Conservation (phyloP, 2,113 vertebrate species). For the Anoplopoma fimbria region DNA sequence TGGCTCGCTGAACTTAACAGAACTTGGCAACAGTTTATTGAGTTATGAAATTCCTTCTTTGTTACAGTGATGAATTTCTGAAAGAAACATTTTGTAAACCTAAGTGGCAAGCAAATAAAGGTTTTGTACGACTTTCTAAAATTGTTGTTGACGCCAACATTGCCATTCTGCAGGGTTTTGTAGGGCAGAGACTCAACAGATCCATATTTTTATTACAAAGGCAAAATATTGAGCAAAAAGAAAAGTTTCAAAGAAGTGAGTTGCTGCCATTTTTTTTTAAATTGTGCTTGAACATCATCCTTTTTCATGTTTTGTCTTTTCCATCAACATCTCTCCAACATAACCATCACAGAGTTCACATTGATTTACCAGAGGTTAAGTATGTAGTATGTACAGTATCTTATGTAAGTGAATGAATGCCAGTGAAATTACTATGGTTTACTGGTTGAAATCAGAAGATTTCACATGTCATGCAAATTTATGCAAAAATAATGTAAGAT, state of each 20-base stretch:
- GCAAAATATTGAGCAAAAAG: neutral
- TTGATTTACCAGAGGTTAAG: neutral
- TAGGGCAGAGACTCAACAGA: neutral
- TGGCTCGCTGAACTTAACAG: neutral
- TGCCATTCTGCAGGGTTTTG: neutral
- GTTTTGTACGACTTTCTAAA: neutral
- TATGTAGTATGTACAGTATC: neutral
- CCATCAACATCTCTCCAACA: neutral
- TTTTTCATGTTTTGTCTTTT: neutral
- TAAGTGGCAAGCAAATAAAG: neutral
- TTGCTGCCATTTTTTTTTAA: neutral
- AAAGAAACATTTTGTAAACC: neutral
- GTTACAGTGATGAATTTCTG: neutral
- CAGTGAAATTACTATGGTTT: constrained; percentile 2
- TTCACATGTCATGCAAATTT: neutral
- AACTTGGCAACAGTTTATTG: neutral
- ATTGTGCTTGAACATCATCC: neutral
- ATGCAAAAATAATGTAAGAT: neutral
- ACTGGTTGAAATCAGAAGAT: neutral
- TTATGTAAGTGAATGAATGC: neutral
- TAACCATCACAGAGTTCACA: neutral
- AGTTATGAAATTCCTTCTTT: constrained; percentile 11
- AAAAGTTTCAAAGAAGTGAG: neutral
- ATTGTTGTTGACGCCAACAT: neutral
- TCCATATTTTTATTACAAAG: neutral